These are phyloP conservation scores for Falco biarmicus DNA, from an alignment of 2,797 vertebrate species.

Conservation along the genomic window DNA sequence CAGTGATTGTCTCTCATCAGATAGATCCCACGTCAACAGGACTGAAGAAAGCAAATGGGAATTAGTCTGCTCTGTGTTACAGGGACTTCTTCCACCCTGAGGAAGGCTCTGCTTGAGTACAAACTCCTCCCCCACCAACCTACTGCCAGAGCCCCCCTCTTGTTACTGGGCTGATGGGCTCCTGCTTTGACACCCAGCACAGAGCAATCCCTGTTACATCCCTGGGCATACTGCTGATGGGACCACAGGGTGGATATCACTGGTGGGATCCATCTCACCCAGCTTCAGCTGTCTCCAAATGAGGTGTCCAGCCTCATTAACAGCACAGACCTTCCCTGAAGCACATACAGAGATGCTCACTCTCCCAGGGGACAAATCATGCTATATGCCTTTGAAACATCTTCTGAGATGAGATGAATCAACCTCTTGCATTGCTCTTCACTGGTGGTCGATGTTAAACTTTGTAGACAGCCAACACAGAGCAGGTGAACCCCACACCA, in stretches of 20 bases:
- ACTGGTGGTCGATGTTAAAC: not conserved
- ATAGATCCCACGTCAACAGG: not conserved
- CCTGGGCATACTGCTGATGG: not conserved
- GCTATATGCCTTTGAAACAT: not conserved
- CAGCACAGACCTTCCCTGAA: not conserved
- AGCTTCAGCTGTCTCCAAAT: not conserved
- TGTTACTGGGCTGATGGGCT: not conserved
- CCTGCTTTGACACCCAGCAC: not conserved
- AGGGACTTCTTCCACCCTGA: not conserved
- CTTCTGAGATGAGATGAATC: not conserved
- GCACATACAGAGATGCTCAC: not conserved
- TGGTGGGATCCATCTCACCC: not conserved
- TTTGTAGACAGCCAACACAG: not conserved
- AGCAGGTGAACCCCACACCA: not conserved
- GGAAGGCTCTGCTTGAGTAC: not conserved
- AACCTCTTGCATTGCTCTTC: not conserved
- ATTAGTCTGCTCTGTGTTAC: not conserved
- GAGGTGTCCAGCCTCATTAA: not conserved
- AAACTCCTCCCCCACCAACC: not conserved
- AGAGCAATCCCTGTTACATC: not conserved
- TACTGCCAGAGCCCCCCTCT: not conserved
- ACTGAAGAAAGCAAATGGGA: not conserved
- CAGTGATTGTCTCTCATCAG: not conserved
- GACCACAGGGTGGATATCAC: not conserved
- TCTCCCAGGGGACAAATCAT: not conserved